Conservation (phyloP, 2,888 invertebrate genomes). For the Rosalia funebris region DNA sequence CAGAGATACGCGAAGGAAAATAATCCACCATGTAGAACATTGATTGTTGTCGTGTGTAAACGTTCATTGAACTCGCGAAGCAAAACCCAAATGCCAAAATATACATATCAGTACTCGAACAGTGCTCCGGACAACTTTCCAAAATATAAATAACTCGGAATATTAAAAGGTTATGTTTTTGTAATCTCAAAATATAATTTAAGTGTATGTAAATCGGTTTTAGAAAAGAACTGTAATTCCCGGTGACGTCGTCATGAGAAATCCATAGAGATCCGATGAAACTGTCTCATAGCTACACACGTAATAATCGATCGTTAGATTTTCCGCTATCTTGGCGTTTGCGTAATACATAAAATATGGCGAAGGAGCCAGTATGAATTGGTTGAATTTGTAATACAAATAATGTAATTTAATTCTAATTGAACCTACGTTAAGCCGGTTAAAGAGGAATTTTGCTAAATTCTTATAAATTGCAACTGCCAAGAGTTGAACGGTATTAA, state of each 20-base stretch:
- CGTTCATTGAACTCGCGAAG: slow-evolving; percentile 36
- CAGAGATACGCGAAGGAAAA: neutral
- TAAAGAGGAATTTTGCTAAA: no score
- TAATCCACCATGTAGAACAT: slow-evolving; percentile 32
- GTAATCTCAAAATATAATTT: slow-evolving; percentile 37
- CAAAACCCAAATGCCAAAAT: slow-evolving; percentile 43
- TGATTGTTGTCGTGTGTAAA: slow-evolving; percentile 34
- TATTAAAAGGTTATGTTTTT: slow-evolving; percentile 39
- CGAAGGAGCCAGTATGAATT: no score
- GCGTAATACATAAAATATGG: no score
- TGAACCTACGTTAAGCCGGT: no score
- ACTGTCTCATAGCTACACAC: no score
- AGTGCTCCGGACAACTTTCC: slow-evolving; percentile 39
- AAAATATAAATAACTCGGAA: slow-evolving; percentile 32
- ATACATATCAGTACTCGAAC: slow-evolving; percentile 36
- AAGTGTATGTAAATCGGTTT: slow-evolving; percentile 12
- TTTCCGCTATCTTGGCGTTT: no score
- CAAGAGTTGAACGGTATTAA: no score
- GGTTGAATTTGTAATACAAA: no score
- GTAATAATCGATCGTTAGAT: no score
- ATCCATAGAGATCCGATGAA: neutral
- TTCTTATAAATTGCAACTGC: no score
- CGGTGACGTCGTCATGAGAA: neutral
- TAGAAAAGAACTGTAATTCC: neutral
- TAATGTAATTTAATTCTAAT: no score